phyloP scores from a whole-genome alignment of 2,797 vertebrate genomes.

The Schizopygopsis pylzovi region DNA sequence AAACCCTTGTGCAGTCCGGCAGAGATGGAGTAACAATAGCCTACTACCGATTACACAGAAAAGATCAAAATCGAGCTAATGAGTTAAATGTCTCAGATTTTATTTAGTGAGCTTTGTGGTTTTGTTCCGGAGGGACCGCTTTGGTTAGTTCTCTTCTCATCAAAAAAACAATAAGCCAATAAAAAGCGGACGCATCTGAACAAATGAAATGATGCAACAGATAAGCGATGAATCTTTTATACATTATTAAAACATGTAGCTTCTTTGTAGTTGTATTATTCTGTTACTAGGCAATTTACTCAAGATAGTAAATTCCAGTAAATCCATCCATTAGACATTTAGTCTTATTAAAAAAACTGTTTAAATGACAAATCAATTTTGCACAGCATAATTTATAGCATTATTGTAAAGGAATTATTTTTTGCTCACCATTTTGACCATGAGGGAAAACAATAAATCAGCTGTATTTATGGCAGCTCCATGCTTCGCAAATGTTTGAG shows the following conservation, averaged over 20 bases:
- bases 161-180: conserved; percentile 9
- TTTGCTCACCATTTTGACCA: conserved; percentile 38
- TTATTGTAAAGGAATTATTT: background rate
- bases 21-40: background rate
- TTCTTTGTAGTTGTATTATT: conserved; percentile 9
- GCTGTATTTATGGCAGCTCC: conserved; percentile 30
- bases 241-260: conserved; percentile 9
- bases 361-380: background rate
- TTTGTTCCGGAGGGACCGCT: conserved; percentile 2
- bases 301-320: background rate
- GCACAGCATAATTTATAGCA: background rate
- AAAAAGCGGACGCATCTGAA: conserved; percentile 8
- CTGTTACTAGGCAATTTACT: background rate
- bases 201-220: conserved; percentile 2
- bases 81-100: conserved; percentile 12
- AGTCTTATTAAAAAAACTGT: conserved; percentile 4
- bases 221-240: conserved; percentile 25
- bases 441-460: conserved; percentile 26
- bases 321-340: background rate
- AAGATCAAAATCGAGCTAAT: conserved; percentile 31
- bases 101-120: conserved; percentile 24
- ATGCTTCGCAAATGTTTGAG: conserved; percentile 26
- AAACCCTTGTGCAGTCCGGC: background rate
- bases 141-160: conserved; percentile 18
- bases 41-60: conserved; percentile 21